These are phyloP conservation scores for Sabatieria punctata DNA, from an alignment of 2,888 invertebrate genomes.

Conservation along the genomic window DNA sequence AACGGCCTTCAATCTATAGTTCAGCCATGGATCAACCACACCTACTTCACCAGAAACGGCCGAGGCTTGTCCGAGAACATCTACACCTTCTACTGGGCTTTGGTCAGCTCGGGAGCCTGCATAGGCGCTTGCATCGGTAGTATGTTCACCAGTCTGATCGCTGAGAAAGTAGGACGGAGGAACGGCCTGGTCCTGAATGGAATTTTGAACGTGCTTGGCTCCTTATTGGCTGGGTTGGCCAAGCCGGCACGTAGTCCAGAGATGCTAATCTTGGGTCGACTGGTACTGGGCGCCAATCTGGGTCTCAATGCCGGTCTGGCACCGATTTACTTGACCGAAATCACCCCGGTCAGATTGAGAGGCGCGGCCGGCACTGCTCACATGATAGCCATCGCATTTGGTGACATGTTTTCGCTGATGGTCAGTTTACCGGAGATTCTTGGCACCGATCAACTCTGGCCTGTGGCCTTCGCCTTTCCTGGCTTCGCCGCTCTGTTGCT, in stretches of 20 bases:
- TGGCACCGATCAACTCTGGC: constrained; percentile 18
- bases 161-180: constrained; percentile 33
- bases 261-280: constrained; percentile 34
- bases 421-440: constrained; percentile 34
- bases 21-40: constrained; percentile 25
- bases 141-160: constrained; percentile 33
- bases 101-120: constrained; percentile 31
- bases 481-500: constrained; percentile 25
- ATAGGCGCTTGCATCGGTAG: constrained; percentile 26
- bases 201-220: constrained; percentile 28
- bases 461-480: constrained; percentile 27
- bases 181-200: constrained; percentile 26
- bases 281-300: constrained; percentile 31
- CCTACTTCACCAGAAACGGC: too few species aligned
- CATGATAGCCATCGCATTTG: constrained; percentile 34
- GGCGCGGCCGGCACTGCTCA: constrained; percentile 37
- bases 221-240: constrained; percentile 32
- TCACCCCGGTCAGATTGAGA: constrained; percentile 32
- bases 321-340: constrained; percentile 36
- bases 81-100: constrained; percentile 33
- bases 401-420: constrained; percentile 35
- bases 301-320: constrained; percentile 35
- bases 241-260: constrained; percentile 32
- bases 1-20: constrained; percentile 24
- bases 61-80: too few species aligned